A percentile compares a stretch with the other conserved stretches of the same genome.
phyloP scores from a whole-genome alignment of 2,888 invertebrate genomes.

The Erannis defoliaria region DNA sequence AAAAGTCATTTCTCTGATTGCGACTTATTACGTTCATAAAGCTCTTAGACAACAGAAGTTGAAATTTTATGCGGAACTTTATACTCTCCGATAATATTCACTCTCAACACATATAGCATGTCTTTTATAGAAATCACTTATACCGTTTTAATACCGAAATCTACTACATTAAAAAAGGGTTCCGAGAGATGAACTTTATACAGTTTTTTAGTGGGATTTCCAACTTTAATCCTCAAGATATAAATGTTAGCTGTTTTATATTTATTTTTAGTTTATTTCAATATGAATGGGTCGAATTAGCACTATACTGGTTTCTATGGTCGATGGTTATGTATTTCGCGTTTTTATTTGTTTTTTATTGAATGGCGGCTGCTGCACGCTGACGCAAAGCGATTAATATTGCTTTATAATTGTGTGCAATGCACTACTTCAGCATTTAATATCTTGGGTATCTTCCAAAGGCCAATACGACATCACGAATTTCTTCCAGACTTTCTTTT shows the following conservation, averaged over 20 bases:
- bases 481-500: too few species aligned
- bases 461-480: too few species aligned
- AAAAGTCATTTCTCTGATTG: too few species aligned
- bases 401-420: background rate
- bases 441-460: too few species aligned
- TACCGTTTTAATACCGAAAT: slow-evolving; percentile 32
- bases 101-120: background rate
- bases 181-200: slow-evolving; percentile 9
- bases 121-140: slow-evolving; percentile 30
- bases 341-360: slow-evolving; percentile 38
- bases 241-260: slow-evolving; percentile 11
- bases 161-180: slow-evolving; percentile 20
- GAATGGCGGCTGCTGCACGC: slow-evolving; percentile 1
- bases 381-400: background rate
- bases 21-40: too few species aligned
- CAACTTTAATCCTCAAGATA: slow-evolving; percentile 14
- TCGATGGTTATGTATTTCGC: slow-evolving; percentile 44
- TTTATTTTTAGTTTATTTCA: slow-evolving; percentile 44
- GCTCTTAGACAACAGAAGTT: too few species aligned
- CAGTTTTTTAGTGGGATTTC: slow-evolving; percentile 19
- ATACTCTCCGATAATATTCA: background rate
- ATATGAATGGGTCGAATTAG: slow-evolving; percentile 53
- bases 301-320: slow-evolving; percentile 46
- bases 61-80: slow-evolving; percentile 21
- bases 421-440: background rate